Conservation (phyloP, 2,797 vertebrate species). For the Eremophila alpestris region DNA sequence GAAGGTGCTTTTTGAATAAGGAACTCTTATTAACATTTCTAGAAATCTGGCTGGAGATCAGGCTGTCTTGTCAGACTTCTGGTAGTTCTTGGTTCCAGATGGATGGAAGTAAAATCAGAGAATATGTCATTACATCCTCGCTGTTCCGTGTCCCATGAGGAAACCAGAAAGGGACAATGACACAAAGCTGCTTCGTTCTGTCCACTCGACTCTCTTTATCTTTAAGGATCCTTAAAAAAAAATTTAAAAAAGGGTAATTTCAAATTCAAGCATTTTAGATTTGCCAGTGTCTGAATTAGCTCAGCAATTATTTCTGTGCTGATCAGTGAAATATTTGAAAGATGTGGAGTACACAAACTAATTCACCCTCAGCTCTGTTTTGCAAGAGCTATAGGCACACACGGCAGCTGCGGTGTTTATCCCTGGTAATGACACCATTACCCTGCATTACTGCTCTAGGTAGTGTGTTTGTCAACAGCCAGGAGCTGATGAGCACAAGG, state of each 20-base stretch:
- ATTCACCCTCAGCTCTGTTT: not conserved
- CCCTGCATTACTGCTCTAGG: not conserved
- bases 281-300: not conserved
- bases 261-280: not conserved
- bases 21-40: conserved; percentile 73
- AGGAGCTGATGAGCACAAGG: not conserved
- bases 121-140: conserved; percentile 61
- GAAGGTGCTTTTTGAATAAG: conserved; percentile 63
- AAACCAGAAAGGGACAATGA: conserved; percentile 46
- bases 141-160: conserved; percentile 45
- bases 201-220: not conserved
- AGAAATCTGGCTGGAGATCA: conserved; percentile 74
- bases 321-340: not conserved
- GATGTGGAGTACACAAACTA: not conserved
- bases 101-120: conserved; percentile 70
- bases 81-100: conserved; percentile 71
- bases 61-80: conserved; percentile 77
- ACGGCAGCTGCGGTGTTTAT: not conserved
- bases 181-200: not conserved
- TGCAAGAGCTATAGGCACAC: not conserved
- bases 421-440: conserved; percentile 28
- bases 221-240: not conserved
- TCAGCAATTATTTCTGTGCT: not conserved
- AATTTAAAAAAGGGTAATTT: not conserved
- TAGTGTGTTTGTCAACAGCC: conserved; percentile 30